phyloP scores from a whole-genome alignment of 2,113 vertebrate species.

The Macquaria australasica region DNA sequence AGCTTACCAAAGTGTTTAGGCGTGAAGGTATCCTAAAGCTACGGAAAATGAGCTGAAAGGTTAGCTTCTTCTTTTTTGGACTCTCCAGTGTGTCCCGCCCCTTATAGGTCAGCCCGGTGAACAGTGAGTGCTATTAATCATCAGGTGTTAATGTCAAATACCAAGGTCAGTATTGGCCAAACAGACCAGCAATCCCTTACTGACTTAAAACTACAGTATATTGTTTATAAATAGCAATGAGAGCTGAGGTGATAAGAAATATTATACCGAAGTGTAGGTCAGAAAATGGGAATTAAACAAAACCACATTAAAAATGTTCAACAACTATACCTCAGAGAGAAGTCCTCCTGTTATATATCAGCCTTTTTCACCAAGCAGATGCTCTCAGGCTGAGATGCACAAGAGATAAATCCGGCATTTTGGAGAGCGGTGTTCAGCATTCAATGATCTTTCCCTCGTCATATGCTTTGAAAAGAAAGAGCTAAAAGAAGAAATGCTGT shows the following conservation, averaged over 20 bases:
- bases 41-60: slow-evolving; percentile 41
- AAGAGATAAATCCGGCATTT: slow-evolving; percentile 16
- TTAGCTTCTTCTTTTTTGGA: neutral
- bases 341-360: neutral
- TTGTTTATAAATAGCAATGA: slow-evolving; percentile 4
- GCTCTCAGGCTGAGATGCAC: slow-evolving; percentile 18
- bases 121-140: slow-evolving; percentile 49
- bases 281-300: neutral
- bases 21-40: slow-evolving; percentile 30
- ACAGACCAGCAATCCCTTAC: neutral
- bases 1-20: neutral
- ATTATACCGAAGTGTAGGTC: neutral
- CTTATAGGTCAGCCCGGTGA: slow-evolving; percentile 36
- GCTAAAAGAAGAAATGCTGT: slow-evolving; percentile 40
- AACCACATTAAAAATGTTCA: neutral
- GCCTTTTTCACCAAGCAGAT: neutral
- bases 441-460: slow-evolving; percentile 16
- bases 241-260: slow-evolving; percentile 10
- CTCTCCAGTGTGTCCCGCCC: slow-evolving; percentile 22
- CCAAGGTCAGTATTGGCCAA: slow-evolving; percentile 38
- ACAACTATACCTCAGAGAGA: neutral
- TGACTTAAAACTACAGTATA: slow-evolving; percentile 6
- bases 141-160: slow-evolving; percentile 24
- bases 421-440: slow-evolving; percentile 7
- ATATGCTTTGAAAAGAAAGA: slow-evolving; percentile 37